Conservation (phyloP, 2,113 vertebrate species). For the Macheiramphus alcinus region DNA sequence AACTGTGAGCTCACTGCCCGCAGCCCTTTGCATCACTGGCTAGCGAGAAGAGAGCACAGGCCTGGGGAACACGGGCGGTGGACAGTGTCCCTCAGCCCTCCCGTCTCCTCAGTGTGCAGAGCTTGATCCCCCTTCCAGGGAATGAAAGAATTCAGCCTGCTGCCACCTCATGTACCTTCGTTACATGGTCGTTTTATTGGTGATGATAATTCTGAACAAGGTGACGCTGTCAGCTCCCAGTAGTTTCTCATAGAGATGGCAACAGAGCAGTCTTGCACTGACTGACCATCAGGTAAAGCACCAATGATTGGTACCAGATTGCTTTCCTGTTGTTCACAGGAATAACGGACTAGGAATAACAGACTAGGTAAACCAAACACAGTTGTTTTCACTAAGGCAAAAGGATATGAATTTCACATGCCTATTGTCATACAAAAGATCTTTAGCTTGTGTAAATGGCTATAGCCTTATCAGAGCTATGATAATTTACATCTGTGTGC, state of each 20-base stretch:
- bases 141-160: not conserved
- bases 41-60: not conserved
- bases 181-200: not conserved
- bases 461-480: not conserved
- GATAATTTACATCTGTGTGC: not conserved
- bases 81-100: not conserved
- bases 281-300: not conserved
- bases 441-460: not conserved
- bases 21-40: not conserved
- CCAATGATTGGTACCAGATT: not conserved
- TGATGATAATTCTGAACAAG: not conserved
- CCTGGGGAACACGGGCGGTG: accelerated
- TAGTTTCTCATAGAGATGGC: not conserved
- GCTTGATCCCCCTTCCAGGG: not conserved
- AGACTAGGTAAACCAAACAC: not conserved
- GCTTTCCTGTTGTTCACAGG: not conserved
- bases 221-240: not conserved
- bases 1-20: not conserved
- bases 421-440: not conserved
- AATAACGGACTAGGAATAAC: not conserved
- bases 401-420: not conserved
- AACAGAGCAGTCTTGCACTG: not conserved
- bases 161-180: not conserved
- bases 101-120: not conserved
- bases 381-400: not conserved